Base-by-base conservation (phyloP, 2,888 invertebrate species). In the Linyphia triangularis region DNA sequence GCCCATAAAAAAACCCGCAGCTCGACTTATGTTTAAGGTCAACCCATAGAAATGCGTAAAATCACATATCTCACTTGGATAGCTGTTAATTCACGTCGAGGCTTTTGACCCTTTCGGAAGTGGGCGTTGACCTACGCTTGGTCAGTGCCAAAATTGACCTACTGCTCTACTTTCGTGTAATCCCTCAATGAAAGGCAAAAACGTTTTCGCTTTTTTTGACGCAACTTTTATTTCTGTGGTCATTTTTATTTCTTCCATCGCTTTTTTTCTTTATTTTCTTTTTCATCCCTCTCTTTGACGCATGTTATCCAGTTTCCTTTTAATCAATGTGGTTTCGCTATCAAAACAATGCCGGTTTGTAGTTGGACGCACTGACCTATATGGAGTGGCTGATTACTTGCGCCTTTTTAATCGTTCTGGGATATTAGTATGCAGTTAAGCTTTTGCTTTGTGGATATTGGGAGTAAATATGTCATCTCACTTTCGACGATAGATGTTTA, bases 101-200 rank as follows among this genome's bases (percentile, higher is more conserved):
- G 77, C 77, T 16, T 22, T 79, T 67, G 65, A 67, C 65, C 78
- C 63, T 79, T 57, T 30, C 22, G 30, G n/a, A 33, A 75, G 73
- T 84, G 75, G 83, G 83, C 65, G 83, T 84, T 65, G 78, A 51
- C 65, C 77, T 30, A 28, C 19, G 19, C 40, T 13, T 77, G 78
- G 83, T 26, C 73, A 57, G 73, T 57, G 40, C 30, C 30, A 24
- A 57, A 51, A 26, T 37, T 84, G 75, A 84, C 83, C 83, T 22
- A 75, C 65, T 84, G 73, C 28, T 73, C 83, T 43, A 72, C 5
- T 73, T 83, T 19, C 22, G 6, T 13, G 26, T 40, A 65, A 78
- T 78, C 77, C 63, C n/a, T 37, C 43, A 57, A 70, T 67, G 40
- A 37, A 77, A 79, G 43, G 65, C 40, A 24, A 59, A 59, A 57